Evolutionary conservation across 2,888 invertebrate genomes (phyloP), one percentile per base, ranked within the genome.

Genomic region (Stenoptilia bipunctidactyla): DNA sequence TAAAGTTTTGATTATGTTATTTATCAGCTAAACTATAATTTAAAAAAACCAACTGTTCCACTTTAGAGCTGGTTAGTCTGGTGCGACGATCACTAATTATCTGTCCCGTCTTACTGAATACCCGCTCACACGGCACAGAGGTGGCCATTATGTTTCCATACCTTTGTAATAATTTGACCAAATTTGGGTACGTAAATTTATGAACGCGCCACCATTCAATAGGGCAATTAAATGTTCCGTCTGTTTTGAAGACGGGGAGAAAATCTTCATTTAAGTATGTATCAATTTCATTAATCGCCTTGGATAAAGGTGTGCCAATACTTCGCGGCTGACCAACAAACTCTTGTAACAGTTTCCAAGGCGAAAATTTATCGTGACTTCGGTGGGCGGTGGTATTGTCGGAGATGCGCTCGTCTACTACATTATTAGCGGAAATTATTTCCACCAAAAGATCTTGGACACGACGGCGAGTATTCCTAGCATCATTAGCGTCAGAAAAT

Each of bases 81-180:
- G 46, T 45, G 1, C 50, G 42, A 6, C 50, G 43, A 5, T 45
- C 40, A 35, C 15, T 45, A n/a, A 50, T 39, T 1, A 34, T 47
- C 3, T 43, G 30, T 0, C 52, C 49, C 1, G 48, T 43, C 33
- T 52, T 49, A 15, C 44, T 46, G 34, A 49, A 50, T 9, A 53
- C 41, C 5, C 49, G 39, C 37, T 50, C 49, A 20, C 50, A 51
- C 1, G 49, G 50, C n/a, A 53, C 49, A 4, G 50, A 51, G 0
- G 49, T 46, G 1, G 47, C 49, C 40, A 51, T 40, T 1, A 50
- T 40, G 33, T 53, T 49, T 1, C 46, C 45, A 27, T 48, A 45
- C 5, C 27, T 30, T 36, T 30, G 13, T 2, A 44, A 25, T 13
- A 52, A 13, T 37, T 34, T 39, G 1, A 38, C 8, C 2, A 50